Base-by-base conservation (phyloP, 1,140 invertebrate species). In the Tenebrio molitor region DNA sequence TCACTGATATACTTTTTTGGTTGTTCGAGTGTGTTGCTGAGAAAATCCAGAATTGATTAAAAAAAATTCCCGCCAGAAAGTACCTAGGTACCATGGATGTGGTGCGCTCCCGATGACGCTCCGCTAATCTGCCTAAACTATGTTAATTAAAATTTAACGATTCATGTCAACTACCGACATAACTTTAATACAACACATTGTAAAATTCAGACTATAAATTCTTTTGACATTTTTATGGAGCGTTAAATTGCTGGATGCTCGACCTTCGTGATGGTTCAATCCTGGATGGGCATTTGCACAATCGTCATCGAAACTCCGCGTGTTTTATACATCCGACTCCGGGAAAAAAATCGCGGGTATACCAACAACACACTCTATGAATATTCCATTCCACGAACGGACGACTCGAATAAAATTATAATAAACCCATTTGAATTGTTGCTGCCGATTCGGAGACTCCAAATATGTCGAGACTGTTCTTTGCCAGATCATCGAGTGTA, bases 1-100 rank as follows among this genome's bases (percentile, higher is more conserved):
- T 69, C 23, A 69, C 21, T 67, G 23, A 67, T 67, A 69, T 39
- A 53, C 66, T 46, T 69, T 53, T 69, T 69, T 69, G 46, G 66
- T 17, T 15, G 23, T 69, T 69, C 16, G 17, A 65, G 25, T 23
- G 25, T n/a, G n/a, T n/a, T n/a, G n/a, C n/a, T n/a, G n/a, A n/a
- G n/a, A n/a, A n/a, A n/a, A n/a, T n/a, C n/a, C n/a, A n/a, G 3
- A 29, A 29, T 29, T 4, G 8, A 29, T 4, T 29, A 29, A 29
- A 29, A 29, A 29, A 3, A 29, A 29, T 8, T 29, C 25, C 25
- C 25, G 25, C 25, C 25, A 29, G 3, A 29, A 29, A 29, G n/a
- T n/a, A n/a, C n/a, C n/a, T n/a, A n/a, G n/a, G n/a, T n/a, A n/a
- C n/a, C n/a, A n/a, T n/a, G n/a, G n/a, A n/a, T n/a, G n/a, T n/a